Conservation (phyloP, 2,888 invertebrate species). For the Troides aeacus region DNA sequence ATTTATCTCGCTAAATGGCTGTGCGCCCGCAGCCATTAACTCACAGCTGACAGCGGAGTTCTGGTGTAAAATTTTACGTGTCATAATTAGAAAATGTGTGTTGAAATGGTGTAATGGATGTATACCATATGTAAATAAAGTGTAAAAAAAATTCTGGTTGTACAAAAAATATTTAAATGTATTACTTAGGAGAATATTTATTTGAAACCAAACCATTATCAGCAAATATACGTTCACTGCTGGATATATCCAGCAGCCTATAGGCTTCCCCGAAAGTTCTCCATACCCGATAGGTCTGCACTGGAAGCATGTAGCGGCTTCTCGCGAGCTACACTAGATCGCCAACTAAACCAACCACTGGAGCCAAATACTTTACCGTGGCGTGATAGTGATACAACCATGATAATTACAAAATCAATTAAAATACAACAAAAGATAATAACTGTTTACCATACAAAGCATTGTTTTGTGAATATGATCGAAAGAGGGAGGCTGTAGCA, state of each 20-base stretch:
- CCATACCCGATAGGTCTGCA: too few relatives aligned
- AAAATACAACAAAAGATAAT: not conserved
- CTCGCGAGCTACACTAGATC: too few relatives aligned
- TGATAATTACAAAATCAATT: not conserved
- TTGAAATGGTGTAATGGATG: slow-evolving; percentile 24
- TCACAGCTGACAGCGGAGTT: slow-evolving; percentile 25
- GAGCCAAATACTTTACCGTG: too few relatives aligned
- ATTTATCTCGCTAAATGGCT: slow-evolving; percentile 21
- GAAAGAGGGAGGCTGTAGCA: slow-evolving; percentile 41
- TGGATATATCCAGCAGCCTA: too few relatives aligned
- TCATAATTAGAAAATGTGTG: slow-evolving; percentile 26
- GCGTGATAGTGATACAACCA: not conserved
- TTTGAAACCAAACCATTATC: too few relatives aligned
- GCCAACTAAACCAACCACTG: too few relatives aligned
- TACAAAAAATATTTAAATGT: too few relatives aligned
- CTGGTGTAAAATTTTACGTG: slow-evolving; percentile 30
- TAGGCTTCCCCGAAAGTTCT: too few relatives aligned
- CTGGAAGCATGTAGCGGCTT: too few relatives aligned
- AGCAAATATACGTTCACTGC: too few relatives aligned
- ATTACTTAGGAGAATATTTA: too few relatives aligned
- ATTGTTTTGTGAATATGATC: slow-evolving; percentile 52
- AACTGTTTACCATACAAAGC: slow-evolving; percentile 65
- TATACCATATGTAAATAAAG: slow-evolving; percentile 6
- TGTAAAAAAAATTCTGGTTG: not conserved
- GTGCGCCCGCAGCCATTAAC: slow-evolving; percentile 24